A percentile compares a stretch with the other conserved stretches of the same genome.
phyloP scores from a whole-genome alignment of 2,797 vertebrate genomes.

The Ibycter americanus region DNA sequence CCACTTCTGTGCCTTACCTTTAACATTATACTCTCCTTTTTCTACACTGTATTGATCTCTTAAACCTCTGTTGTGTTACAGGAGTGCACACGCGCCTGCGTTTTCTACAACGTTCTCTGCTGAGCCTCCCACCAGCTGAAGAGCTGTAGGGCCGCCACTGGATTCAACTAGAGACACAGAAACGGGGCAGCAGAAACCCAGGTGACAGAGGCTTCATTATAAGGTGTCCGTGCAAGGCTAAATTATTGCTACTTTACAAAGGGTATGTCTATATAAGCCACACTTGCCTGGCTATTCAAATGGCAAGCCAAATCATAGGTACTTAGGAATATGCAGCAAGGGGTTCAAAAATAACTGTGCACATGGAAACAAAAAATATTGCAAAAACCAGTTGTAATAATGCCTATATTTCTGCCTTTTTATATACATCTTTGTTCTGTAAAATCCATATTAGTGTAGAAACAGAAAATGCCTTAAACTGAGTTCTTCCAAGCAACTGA shows the following conservation, averaged over 20 bases:
- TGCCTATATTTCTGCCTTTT: background rate
- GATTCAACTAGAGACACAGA: background rate
- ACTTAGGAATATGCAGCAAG: background rate
- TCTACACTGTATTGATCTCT: background rate
- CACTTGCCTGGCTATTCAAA: background rate
- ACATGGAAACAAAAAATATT: background rate
- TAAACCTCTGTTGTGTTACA: background rate
- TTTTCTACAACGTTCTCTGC: background rate
- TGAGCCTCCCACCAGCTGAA: background rate
- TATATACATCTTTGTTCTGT: background rate
- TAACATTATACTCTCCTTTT: background rate
- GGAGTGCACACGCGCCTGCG: accelerated
- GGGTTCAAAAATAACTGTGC: background rate
- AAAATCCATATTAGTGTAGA: background rate
- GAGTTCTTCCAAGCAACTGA: background rate
- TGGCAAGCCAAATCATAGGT: background rate
- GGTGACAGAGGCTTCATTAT: background rate
- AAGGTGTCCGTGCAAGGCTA: background rate
- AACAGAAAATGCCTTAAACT: background rate
- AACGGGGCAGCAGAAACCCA: background rate
- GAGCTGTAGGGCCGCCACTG: background rate
- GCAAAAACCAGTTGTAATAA: background rate
- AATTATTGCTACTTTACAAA: background rate
- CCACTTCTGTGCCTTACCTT: background rate
- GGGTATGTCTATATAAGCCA: background rate